phyloP scores from a whole-genome alignment of 2,797 vertebrate genomes.

The Catharus ustulatus region DNA sequence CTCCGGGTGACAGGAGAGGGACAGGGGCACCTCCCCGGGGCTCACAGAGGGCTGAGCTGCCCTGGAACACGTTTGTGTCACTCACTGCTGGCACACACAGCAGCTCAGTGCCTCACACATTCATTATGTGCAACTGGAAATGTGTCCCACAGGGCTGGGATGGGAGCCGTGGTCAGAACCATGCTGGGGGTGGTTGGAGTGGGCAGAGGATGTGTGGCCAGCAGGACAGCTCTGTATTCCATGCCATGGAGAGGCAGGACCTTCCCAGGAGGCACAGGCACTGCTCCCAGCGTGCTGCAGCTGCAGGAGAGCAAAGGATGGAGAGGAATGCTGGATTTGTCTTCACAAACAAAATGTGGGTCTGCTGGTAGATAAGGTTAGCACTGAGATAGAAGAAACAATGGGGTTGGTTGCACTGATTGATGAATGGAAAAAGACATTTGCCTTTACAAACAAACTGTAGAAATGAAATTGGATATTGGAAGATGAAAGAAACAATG shows the following conservation, averaged over 20 bases:
- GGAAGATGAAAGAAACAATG: too few relatives aligned
- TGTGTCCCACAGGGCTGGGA: background rate
- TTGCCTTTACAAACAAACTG: too few relatives aligned
- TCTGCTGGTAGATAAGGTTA: too few relatives aligned
- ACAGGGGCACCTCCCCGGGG: background rate
- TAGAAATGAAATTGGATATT: too few relatives aligned
- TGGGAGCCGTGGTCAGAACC: background rate
- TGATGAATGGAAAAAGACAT: too few relatives aligned
- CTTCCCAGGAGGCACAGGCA: rapidly evolving
- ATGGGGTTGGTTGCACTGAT: too few relatives aligned
- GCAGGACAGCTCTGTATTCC: background rate
- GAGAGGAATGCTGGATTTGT: too few relatives aligned
- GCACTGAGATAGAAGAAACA: too few relatives aligned
- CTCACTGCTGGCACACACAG: background rate
- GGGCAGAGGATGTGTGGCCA: background rate
- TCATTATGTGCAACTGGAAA: background rate
- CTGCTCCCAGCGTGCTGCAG: rapidly evolving
- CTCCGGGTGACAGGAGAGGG: background rate
- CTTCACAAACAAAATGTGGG: too few relatives aligned
- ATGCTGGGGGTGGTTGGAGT: rapidly evolving
- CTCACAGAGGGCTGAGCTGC: background rate
- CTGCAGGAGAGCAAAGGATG: rapidly evolving
- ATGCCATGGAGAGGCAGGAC: background rate
- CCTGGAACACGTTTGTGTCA: rapidly evolving
- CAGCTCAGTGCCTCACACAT: background rate